Evolutionary conservation across 2,888 invertebrate species (phyloP).

Genomic region (Latheticus oryzae): DNA sequence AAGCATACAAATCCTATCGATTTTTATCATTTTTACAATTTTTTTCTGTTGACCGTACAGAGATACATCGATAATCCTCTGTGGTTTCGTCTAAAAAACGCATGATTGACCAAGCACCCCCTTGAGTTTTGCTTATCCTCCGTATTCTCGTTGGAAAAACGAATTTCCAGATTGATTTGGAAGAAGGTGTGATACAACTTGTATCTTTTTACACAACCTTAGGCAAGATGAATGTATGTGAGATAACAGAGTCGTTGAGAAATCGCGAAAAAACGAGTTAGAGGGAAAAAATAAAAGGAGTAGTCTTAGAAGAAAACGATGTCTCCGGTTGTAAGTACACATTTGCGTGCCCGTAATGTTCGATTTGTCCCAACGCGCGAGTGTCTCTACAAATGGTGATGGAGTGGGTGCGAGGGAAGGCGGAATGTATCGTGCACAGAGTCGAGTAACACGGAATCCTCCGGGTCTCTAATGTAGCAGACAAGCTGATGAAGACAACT

Average conservation of each 20-base stretch:
- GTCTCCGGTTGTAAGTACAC: slow-evolving; percentile 38
- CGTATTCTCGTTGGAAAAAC: slow-evolving; percentile 19
- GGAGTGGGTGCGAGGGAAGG: slow-evolving; percentile 55
- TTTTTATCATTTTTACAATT: no score
- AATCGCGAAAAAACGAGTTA: slow-evolving; percentile 13
- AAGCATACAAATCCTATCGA: no score
- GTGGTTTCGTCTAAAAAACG: not conserved
- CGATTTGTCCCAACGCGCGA: slow-evolving; percentile 55
- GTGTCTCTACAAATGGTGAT: slow-evolving; percentile 61
- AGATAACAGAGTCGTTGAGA: slow-evolving; percentile 26
- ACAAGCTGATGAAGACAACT: slow-evolving; percentile 65
- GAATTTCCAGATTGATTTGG: slow-evolving; percentile 28
- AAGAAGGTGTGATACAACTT: slow-evolving; percentile 8
- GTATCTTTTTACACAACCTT: not conserved
- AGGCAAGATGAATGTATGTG: slow-evolving; percentile 9
- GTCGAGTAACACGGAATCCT: slow-evolving; percentile 54
- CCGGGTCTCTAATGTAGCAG: slow-evolving; percentile 61
- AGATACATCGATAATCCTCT: no score
- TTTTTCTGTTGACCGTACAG: no score
- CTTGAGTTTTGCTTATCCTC: slow-evolving; percentile 19
- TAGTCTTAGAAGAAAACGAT: slow-evolving; percentile 26
- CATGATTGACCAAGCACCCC: slow-evolving; percentile 31
- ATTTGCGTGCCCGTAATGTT: slow-evolving; percentile 46
- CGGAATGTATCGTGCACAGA: slow-evolving; percentile 48
- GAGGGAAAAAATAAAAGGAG: slow-evolving; percentile 12